phyloP scores from a whole-genome alignment of 2,797 vertebrate species.

The Cygnus olor region DNA sequence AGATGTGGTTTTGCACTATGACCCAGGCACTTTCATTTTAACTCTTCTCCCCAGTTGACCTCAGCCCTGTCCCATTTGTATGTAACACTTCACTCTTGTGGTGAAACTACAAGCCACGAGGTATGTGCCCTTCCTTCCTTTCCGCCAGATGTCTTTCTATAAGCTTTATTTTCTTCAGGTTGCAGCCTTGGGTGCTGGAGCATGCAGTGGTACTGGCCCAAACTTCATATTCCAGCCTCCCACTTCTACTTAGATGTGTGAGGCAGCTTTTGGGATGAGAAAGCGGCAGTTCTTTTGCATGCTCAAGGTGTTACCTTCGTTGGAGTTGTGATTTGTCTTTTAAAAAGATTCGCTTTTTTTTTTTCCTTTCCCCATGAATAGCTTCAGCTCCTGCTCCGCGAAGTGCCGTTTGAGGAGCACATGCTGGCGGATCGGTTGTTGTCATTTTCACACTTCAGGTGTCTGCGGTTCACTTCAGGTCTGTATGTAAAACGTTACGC shows the following conservation, averaged over 20 bases:
- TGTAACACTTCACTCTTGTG: not conserved
- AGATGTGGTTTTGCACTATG: not conserved
- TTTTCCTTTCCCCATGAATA: not conserved
- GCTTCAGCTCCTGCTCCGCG: not conserved
- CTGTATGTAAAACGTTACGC: rapidly evolving
- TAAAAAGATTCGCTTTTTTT: not conserved
- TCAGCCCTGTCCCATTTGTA: not conserved
- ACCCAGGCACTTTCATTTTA: not conserved
- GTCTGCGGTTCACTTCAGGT: not conserved
- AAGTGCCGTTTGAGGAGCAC: not conserved
- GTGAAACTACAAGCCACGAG: not conserved
- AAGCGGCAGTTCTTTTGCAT: not conserved
- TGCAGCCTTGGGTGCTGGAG: not conserved
- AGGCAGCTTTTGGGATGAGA: not conserved
- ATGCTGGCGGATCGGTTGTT: rapidly evolving
- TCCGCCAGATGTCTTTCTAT: not conserved
- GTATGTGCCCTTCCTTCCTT: not conserved
- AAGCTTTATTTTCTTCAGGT: not conserved
- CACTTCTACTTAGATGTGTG: not conserved
- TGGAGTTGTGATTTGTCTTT: not conserved
- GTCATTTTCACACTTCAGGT: not conserved
- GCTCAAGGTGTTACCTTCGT: not conserved
- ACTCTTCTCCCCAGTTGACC: not conserved
- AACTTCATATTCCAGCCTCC: not conserved
- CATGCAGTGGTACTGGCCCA: not conserved